Evolutionary conservation across 1,140 invertebrate genomes (phyloP), one percentile per base, ranked within the genome.

Genomic region (Batillaria attramentaria): DNA sequence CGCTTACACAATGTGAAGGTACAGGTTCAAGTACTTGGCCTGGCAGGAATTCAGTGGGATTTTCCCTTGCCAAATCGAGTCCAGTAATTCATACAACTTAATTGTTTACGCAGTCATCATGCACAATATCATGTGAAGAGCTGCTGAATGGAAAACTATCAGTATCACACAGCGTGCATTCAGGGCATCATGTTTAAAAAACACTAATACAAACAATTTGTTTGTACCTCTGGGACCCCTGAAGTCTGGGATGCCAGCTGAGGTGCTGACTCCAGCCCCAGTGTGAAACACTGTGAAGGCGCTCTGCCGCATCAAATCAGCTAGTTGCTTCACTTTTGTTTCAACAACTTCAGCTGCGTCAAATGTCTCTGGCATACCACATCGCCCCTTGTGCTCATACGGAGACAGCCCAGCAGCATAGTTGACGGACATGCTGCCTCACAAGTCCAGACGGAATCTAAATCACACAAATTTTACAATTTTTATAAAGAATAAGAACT

Each of bases 231-330:
- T 88, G 37, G 86, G 88, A 86, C 93, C 97, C 95, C 97, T 94
- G 92, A 99, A 99, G 93, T 99, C 97, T 54, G 97, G 97, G 88
- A 99, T 99, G 18, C 97, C 98, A 82, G 97, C 96, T 60, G 97
- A 94, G n/a, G 98, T 99, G 87, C 97, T 98, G 70, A 99, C 97
- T 2, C 98, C 98, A 83, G 98, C 98, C 46, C 98, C 98, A 33
- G 97, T 99, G 87, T 98, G 97, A 41, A 99, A 93, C 18, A 99
- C 97, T 74, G 97, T 94, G 93, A 97, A 96, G 83, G 95, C 94
- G 62, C 96, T 93, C 72, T 93, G 89, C 88, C 92, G 92, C 60
- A 99, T 95, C 92, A 95, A 94, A 77, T 95, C 91, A 0, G 94
- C 94, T 39, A 99, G 91, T 79, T 94, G 87, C 50, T 93, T 89